Evolutionary conservation across 1,140 invertebrate species (phyloP).

Genomic region (Drosophila nigromelanica): DNA sequence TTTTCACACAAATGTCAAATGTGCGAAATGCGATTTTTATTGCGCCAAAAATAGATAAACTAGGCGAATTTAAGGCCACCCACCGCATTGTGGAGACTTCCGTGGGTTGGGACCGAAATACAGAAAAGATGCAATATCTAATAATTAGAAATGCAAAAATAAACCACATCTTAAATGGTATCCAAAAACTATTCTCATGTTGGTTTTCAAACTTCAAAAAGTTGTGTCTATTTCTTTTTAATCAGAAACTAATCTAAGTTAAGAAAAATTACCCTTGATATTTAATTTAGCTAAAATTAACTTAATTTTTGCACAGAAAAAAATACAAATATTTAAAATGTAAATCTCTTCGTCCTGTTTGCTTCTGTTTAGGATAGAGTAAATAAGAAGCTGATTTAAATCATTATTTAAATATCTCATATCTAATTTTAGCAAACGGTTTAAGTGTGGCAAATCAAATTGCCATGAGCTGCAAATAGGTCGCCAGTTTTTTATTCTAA

Average conservation of each 20-base stretch:
- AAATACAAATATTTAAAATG: too few species aligned
- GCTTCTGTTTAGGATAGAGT: too few species aligned
- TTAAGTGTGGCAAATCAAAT: too few species aligned
- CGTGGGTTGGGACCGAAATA: conserved; percentile 64
- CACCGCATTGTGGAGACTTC: conserved; percentile 64
- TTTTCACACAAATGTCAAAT: conserved; percentile 60
- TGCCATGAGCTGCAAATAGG: background rate
- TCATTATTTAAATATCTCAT: too few species aligned
- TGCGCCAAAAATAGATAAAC: conserved; percentile 52
- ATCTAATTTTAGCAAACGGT: too few species aligned
- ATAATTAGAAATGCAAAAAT: conserved; percentile 25
- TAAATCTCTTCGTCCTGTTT: too few species aligned
- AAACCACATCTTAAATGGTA: conserved; percentile 4
- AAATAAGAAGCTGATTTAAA: too few species aligned
- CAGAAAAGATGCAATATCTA: conserved; percentile 43
- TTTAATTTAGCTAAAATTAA: background rate
- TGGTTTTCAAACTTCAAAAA: background rate
- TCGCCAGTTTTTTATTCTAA: background rate
- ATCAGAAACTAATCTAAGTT: background rate
- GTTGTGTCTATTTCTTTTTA: too few species aligned
- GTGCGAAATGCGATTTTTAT: conserved; percentile 59
- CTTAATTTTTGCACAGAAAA: background rate
- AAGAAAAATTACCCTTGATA: background rate
- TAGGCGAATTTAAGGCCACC: conserved; percentile 43
- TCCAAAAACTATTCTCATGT: conserved; percentile 17